Base-by-base conservation (phyloP, 92 coral and sea anemone genomes). In the Blastomussa wellsi region DNA sequence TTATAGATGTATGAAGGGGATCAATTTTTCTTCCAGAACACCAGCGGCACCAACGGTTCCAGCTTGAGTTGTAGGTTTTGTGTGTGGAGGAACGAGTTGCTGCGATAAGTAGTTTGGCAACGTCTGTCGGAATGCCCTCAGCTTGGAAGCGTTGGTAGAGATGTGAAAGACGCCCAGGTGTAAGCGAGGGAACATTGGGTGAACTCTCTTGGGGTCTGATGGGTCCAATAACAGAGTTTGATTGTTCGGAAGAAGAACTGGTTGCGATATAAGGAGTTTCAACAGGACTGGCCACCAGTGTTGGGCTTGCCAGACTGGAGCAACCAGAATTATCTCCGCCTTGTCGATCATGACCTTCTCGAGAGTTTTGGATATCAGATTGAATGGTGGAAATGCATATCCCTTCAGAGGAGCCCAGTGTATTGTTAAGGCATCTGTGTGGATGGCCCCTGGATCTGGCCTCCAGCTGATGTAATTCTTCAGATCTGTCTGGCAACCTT, bases 211-310 rank as follows among this genome's bases (percentile, higher is more conserved):
- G 11, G 72, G 82, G 73, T 79, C 72, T 38, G 72, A n/a, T 60
- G 72, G 69, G 57, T 33, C 22, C 36, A 57, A 51, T 26, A 10
- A n/a, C n/a, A n/a, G n/a, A n/a, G n/a, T n/a, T n/a, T n/a, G n/a
- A n/a, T n/a, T n/a, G 82, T 35, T 78, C 22, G 82, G 71, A 0
- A 57, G 31, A 22, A 78, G 69, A 72, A 70, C 82, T 39, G 87
- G 92, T 44, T 86, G 51, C 13, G 82, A 32, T 39, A 82, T 70
- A 14, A 90, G 87, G 36, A 89, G 83, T 19, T 76, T 55, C 70
- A 89, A 86, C 0, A 86, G 88, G 6, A 83, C 59, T 29, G 89
- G 88, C 90, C 81, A 85, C 89, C 92, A 84, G 0, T 89, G 82
- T 42, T 89, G 89, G 1, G 89, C 89, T 76, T 41, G 86, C 90